Percentiles rank a stretch among this genome's conserved stretches.
These are phyloP conservation scores for Rhagoletis pomonella DNA, from an alignment of 1,140 invertebrate genomes.

Conservation along the genomic window DNA sequence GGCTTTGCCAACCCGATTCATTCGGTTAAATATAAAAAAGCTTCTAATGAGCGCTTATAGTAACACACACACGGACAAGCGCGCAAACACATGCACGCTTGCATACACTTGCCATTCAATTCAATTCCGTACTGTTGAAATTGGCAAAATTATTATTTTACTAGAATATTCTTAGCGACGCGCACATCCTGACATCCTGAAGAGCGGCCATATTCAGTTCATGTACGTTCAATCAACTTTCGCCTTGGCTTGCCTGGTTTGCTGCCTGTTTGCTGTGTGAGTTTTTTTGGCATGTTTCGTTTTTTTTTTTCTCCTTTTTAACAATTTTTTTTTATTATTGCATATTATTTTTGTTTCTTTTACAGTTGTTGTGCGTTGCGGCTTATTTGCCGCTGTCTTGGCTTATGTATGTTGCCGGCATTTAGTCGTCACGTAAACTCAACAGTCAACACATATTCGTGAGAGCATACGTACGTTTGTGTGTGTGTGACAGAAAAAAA, in stretches of 20 bases:
- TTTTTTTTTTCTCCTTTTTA: background rate
- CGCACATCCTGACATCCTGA: constrained; percentile 8
- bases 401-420: constrained; percentile 24
- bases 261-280: background rate
- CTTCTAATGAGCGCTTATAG: constrained; percentile 10
- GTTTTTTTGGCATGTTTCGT: background rate
- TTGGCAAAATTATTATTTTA: constrained; percentile 52
- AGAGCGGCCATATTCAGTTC: constrained; percentile 36
- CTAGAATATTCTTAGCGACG: constrained; percentile 49
- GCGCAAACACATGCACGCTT: background rate
- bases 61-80: background rate
- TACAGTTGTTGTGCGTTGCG: constrained; percentile 16
- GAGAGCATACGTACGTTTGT: background rate
- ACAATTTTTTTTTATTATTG: background rate
- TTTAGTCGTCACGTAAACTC: constrained; percentile 47
- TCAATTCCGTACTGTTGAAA: constrained; percentile 40
- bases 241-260: background rate
- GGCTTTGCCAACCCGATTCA: background rate
- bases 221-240: constrained; percentile 46
- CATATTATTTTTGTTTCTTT: background rate
- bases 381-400: constrained; percentile 36
- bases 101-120: constrained; percentile 28
- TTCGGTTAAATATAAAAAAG: background rate
- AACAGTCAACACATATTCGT: background rate
- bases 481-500: background rate